Base-by-base conservation (phyloP, 2,113 vertebrate species). In the Oenanthe melanoleuca region DNA sequence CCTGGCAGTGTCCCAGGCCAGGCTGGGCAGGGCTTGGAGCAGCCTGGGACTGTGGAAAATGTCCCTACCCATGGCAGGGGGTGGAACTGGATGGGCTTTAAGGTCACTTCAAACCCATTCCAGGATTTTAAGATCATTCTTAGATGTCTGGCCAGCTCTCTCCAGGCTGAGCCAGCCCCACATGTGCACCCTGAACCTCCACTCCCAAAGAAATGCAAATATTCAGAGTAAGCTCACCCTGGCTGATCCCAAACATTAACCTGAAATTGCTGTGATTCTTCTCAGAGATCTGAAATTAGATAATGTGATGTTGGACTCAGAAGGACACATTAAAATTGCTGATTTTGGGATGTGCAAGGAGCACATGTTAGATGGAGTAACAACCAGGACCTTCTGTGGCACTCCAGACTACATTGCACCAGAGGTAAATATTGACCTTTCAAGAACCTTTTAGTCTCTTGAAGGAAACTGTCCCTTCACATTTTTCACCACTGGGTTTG, bases 261-360 rank as follows among this genome's bases (percentile, higher is more conserved):
- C 34, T 81, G 60, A 33, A 65, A 80, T 77, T 52, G 1, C 63
- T 95, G 75, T 92, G 45, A 89, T 97, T 96, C 94, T 93, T 70
- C 82, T 8, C 79, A 99, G 99, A 97, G 99, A 99, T 95, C 97
- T 99, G 94, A 99, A 99, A 97, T 97, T 99, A 85, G 99, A 99
- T 64, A 99, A 99, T 5, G 99, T 99, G 95, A 99, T 99, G 99
- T 93, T 99, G 97, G 99, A 99, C 89, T 98, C 97, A 3, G 99
- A 99, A 97, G 99, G 99, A 47, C 99, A 99, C 95, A 99, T 99
- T 81, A 99, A 99, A 97, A 99, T 99, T 22, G 99, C 99, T 29
- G 99, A 99, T 96, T 99, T 99, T 50, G 99, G 99, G 78, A 99
- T 99, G 99, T 99, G 99, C 95, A 99, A 99, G 96, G 99, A 99